Evolutionary conservation across 2,888 invertebrate species (phyloP), one percentile per base, ranked within the genome.

Genomic region (Drosophila diplacantha): DNA sequence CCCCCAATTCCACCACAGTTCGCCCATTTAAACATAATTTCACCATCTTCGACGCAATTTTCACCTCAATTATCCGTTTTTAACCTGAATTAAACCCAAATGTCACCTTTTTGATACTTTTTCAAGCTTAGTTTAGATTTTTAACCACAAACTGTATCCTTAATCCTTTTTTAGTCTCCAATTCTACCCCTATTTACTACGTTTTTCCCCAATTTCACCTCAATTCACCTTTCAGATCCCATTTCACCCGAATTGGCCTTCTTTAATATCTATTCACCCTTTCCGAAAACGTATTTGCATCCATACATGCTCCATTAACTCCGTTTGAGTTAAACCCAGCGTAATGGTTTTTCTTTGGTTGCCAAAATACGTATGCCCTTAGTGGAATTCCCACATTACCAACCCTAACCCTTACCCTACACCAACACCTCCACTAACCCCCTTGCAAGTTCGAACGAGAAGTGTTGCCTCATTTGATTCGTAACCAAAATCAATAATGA

Each of bases 401-500:
- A 29, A 1, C 3, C 16, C 44, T 4, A 16, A 18, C 4, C 16
- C 43, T 12, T 2, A 26, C 3, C 8, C 22, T 9, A n/a, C 14
- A 41, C 22, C 22, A 41, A 41, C n/a, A 20, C 37, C 38, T 7
- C 3, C 38, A 12, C 43, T 16, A 51, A 5, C 34, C 20, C 20
- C 9, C 20, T 0, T 14, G 12, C 12, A 18, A 46, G 16, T 31
- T 18, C 14, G 22, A 43, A 14, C 39, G 14, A 61, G 32, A 51
- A 43, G 44, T 44, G 38, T 63, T 69, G 55, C 55, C 62, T 64
- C 53, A 75, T 72, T 69, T 59, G 63, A 59, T 53, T 47, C 32
- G 54, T 14, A 66, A 55, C 58, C 51, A 54, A 64, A 75, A 73
- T 75, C 64, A 66, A 73, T 73, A 73, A 64, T 57, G 65, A 69